Conservation (phyloP, 2,888 invertebrate genomes). For the Ethmia dodecea region DNA sequence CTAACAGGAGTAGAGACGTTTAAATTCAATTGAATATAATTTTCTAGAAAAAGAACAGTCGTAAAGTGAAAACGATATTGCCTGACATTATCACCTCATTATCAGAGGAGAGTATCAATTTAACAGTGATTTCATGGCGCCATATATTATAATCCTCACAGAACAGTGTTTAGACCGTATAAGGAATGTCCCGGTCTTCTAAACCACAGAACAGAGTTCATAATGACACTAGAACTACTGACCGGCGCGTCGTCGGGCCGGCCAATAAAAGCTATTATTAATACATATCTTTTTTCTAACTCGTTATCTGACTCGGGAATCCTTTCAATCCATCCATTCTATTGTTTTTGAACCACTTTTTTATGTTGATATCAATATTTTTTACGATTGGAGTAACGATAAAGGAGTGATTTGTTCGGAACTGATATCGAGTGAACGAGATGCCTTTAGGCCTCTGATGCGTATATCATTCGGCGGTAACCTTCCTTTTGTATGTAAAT, state of each 20-base stretch:
- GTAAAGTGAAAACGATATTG: slow-evolving; percentile 5
- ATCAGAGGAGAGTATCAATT: slow-evolving; percentile 14
- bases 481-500: slow-evolving; percentile 67
- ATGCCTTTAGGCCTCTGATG: slow-evolving; percentile 59
- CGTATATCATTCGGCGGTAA: slow-evolving; percentile 69
- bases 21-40: too few species aligned
- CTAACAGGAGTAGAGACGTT: too few species aligned
- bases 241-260: slow-evolving; percentile 43
- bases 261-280: slow-evolving; percentile 68
- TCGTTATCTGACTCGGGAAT: slow-evolving; percentile 66
- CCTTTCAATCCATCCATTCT: slow-evolving; percentile 73
- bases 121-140: slow-evolving; percentile 18
- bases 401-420: slow-evolving; percentile 73
- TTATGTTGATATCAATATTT: slow-evolving; percentile 75
- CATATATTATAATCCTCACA: slow-evolving; percentile 10
- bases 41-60: slow-evolving; percentile 5
- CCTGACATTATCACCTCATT: slow-evolving; percentile 15
- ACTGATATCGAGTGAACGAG: slow-evolving; percentile 54
- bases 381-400: slow-evolving; percentile 70
- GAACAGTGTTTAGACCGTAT: slow-evolving; percentile 4
- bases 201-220: slow-evolving; percentile 16
- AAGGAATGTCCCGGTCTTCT: slow-evolving; percentile 10
- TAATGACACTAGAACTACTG: slow-evolving; percentile 45
- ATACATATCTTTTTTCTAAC: slow-evolving; percentile 62
- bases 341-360: slow-evolving; percentile 74